Percentiles rank a stretch among this genome's conserved stretches.
These are phyloP conservation scores for Otis tarda DNA, from an alignment of 2,113 vertebrate species.

Conservation along the genomic window DNA sequence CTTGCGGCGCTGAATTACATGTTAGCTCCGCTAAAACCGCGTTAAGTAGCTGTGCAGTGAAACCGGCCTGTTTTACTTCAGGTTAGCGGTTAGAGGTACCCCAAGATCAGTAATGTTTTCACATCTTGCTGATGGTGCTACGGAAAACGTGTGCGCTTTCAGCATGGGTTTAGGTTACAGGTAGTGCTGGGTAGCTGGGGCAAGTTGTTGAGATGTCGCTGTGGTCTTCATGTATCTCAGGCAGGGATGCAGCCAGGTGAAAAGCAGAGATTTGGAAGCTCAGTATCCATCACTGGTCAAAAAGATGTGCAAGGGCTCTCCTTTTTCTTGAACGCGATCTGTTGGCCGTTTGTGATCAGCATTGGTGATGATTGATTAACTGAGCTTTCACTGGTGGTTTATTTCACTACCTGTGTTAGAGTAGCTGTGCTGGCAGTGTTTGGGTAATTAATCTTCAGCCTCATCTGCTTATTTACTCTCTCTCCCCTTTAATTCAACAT, in stretches of 20 bases:
- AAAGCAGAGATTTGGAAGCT: background rate
- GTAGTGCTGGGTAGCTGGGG: background rate
- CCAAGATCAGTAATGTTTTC: background rate
- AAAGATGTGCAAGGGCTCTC: background rate
- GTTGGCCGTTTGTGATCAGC: background rate
- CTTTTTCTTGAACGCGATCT: background rate
- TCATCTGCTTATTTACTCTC: background rate
- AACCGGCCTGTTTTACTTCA: background rate
- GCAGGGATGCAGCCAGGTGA: background rate
- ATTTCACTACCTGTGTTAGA: background rate
- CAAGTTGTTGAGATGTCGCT: background rate
- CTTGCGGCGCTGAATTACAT: background rate
- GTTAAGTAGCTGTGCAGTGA: background rate
- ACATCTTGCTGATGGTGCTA: background rate
- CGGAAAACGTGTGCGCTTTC: background rate
- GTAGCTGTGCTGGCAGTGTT: background rate
- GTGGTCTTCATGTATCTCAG: background rate
- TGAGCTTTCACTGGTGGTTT: background rate
- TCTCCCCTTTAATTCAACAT: background rate
- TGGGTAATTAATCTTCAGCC: background rate
- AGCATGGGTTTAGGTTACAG: background rate
- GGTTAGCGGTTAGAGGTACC: background rate
- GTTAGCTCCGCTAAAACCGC: background rate
- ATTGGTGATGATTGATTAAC: accelerated
- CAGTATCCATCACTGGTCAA: background rate